phyloP scores from a whole-genome alignment of 2,797 vertebrate species.

The Platalea minor region DNA sequence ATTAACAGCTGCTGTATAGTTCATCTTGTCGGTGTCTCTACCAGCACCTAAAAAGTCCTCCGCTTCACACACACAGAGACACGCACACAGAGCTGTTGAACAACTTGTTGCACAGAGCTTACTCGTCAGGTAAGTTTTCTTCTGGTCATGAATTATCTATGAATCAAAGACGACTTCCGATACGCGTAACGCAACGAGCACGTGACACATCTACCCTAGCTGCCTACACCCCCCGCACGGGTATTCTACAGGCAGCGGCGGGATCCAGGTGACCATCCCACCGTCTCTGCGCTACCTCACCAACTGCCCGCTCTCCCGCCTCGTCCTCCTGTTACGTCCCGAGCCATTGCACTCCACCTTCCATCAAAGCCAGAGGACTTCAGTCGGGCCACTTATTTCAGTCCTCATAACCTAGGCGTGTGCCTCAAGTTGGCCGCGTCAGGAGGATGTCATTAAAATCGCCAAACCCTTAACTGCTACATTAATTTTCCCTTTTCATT shows the following conservation, averaged over 20 bases:
- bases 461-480: background rate
- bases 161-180: background rate
- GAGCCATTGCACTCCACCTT: background rate
- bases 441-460: background rate
- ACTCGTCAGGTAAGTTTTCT: background rate
- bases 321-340: background rate
- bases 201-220: background rate
- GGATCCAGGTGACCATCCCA: background rate
- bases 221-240: too few species aligned
- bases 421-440: background rate
- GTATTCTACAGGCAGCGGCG: background rate
- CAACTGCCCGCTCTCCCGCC: background rate
- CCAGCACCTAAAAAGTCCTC: background rate
- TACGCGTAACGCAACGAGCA: rapidly evolving
- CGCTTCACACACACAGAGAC: background rate
- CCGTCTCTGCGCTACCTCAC: background rate
- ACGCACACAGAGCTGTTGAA: background rate
- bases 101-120: background rate
- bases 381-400: background rate
- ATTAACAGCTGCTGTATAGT: background rate
- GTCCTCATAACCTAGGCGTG: background rate
- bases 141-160: background rate
- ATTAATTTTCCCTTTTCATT: background rate
- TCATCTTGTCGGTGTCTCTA: background rate
- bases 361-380: background rate